Evolutionary conservation across 2,888 invertebrate species (phyloP), one percentile per base, ranked within the genome.

Genomic region (Apodemia zela): DNA sequence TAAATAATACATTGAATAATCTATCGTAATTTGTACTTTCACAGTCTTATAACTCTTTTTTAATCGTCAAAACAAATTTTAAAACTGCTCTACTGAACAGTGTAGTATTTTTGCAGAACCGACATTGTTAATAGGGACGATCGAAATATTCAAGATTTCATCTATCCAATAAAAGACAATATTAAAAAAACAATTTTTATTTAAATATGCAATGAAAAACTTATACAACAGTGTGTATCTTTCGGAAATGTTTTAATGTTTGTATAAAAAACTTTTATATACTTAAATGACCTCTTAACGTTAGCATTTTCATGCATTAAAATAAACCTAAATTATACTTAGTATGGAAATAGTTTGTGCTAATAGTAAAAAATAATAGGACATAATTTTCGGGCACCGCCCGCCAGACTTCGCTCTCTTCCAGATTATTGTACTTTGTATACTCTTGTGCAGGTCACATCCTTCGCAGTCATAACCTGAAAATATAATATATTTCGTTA

Each of bases 401-500:
- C 85, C 79, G 61, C 76, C 88, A 89, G 88, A 87, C 87, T 89
- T 85, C 65, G 51, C 67, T 63, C 38, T 63, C 11, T 2, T 54
- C 66, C 59, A 57, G 67, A 66, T 91, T 94, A 93, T 77, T 93
- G 92, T 71, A 91, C 88, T 79, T 95, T 95, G 93, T 96, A 96
- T 70, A 94, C 84, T 77, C 96, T 90, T 76, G 95, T 95, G 89
- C 95, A 95, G 67, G 94, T 94, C 59, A 96, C 92, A 74, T 94
- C 93, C 75, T 95, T 95, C 18, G 94, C 94, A 60, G 94, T 95
- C 93, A 96, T 94, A 29, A 94, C 92, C 96, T 96, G 87, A 7
- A 92, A 84, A 71, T 74, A 68, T 74, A 75, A 49, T n/a, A n/a
- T n/a, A n/a, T n/a, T n/a, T n/a, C n/a, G n/a, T n/a, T n/a, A n/a